Base-by-base conservation (phyloP, 2,797 vertebrate genomes). In the Stomatorhinus walkeri region DNA sequence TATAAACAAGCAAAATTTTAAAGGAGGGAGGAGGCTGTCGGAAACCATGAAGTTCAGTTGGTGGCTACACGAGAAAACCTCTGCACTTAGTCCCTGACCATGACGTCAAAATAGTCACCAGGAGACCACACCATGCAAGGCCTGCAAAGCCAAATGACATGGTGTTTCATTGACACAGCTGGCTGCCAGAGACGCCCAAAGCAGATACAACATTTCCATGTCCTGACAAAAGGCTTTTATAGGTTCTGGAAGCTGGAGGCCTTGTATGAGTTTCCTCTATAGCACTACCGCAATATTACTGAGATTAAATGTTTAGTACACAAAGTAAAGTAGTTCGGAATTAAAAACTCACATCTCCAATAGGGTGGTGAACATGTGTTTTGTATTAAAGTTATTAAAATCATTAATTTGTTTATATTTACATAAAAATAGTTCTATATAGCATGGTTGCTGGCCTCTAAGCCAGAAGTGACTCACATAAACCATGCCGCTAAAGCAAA, bases 381-480 rank as follows among this genome's bases (percentile, higher is more conserved):
- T 28, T 28, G 24, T 68, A 64, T 64, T 10, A 10, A 64, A 64
- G 24, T 28, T 28, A 68, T 68, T 68, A 32, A 32, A 32, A 68
- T 68, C 24, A 14, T 68, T 32, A 32, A 68, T 68, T 28, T 68
- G 64, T 32, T 68, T 32, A 68, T 32, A 32, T 32, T 32, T 14
- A 68, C 28, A 68, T 32, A 68, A 68, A 5, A 68, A 68, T 14
- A 14, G 24, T 68, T 32, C 24, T 68, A 32, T 68, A 68, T 40
- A 79, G 36, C 12, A 19, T 4, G 14, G 12, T 40, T 19, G 16
- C 48, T 84, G 81, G 81, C 12, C 16, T 14, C 16, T 14, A 72
- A 85, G 79, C 56, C 79, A 84, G n/a, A 40, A 46, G 76, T 84
- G 86, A 85, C 76, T 49, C n/a, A 32, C 54, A 54, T 24, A 46